Evolutionary conservation across 2,888 invertebrate genomes (phyloP), one percentile per base, ranked within the genome.

Genomic region (Phlogophora meticulosa): DNA sequence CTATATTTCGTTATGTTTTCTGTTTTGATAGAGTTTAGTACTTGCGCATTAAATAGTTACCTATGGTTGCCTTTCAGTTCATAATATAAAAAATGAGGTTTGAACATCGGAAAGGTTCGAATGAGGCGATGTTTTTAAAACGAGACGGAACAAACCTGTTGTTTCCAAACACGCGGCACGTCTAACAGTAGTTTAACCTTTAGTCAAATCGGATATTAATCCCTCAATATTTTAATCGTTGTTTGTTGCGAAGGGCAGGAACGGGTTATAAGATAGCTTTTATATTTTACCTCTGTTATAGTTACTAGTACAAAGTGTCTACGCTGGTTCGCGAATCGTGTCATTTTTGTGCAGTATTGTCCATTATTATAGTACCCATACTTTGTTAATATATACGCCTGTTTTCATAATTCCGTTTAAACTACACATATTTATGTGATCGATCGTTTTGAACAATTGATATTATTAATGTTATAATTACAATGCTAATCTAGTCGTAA

Each of bases 211-310:
- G 81, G 84, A 90, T 90, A 89, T 87, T 85, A 86, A 74, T 88
- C 85, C 86, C 83, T 88, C 87, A 87, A 88, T 87, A 87, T 87
- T 89, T 89, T 88, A 86, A 88, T 88, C 86, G 86, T 89, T 90
- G 90, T 91, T 90, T 82, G 88, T 89, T 90, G 90, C 88, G 88
- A 89, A 87, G 86, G 86, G 85, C 87, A 86, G 87, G 87, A 87
- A 85, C 86, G 88, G 86, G 88, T 87, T 81, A 88, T 87, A 88
- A 87, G 87, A 87, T 91, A 93, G 93, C 90, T 91, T 93, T 90
- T 90, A 92, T 92, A 93, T 91, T 93, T 92, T 93, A 93, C 86
- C 88, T 92, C 85, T 91, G 92, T 90, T 92, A 90, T 87, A 87
- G 83, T 86, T 81, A 87, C 87, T 90, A 91, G 90, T 91, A 90